Conservation (phyloP, 2,888 invertebrate genomes). For the Folsomia candida region DNA sequence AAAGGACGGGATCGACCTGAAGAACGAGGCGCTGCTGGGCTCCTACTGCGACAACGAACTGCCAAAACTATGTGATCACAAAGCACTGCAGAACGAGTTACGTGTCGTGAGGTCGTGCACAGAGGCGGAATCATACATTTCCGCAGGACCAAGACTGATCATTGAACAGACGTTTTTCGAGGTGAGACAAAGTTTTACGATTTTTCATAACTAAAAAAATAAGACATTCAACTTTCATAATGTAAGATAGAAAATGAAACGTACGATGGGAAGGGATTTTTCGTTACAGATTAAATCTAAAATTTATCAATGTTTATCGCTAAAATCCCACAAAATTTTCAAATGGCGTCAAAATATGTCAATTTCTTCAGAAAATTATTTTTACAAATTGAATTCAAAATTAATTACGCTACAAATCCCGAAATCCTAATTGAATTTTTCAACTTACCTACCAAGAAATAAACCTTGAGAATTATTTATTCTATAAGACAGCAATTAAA, state of each 20-base stretch:
- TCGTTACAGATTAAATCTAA: no score
- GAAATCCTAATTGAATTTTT: neutral
- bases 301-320: no score
- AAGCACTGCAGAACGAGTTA: constrained; percentile 66
- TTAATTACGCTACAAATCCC: no score
- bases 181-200: constrained; percentile 34
- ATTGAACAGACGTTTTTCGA: constrained; percentile 57
- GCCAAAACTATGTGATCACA: constrained; percentile 79
- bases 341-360: no score
- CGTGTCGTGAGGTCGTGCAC: constrained; percentile 76
- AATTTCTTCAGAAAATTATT: no score
- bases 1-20: constrained; percentile 62
- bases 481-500: neutral
- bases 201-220: no score
- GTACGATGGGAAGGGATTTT: no score
- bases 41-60: constrained; percentile 72
- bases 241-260: neutral
- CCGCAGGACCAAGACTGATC: constrained; percentile 58
- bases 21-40: constrained; percentile 57
- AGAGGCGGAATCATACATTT: constrained; percentile 75
- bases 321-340: no score
- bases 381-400: no score
- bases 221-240: no score
- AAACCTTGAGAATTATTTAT: neutral
- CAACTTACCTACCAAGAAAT: no score